These are phyloP conservation scores for Parnassius mnemosyne DNA, from an alignment of 2,888 invertebrate species.

Conservation along the genomic window DNA sequence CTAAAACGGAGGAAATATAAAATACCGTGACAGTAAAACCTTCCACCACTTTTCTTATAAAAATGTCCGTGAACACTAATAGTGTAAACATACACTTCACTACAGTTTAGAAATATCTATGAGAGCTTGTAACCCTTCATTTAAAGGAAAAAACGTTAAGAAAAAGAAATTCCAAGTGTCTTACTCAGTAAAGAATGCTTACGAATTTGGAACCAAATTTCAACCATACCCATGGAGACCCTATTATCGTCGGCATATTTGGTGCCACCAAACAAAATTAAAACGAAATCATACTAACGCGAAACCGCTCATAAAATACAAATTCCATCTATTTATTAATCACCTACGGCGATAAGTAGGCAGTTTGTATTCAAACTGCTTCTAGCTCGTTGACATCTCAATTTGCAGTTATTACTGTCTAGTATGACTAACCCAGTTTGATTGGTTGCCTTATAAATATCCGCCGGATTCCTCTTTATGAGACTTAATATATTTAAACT, in stretches of 20 bases:
- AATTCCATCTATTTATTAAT: slow-evolving; percentile 53
- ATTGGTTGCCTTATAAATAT: slow-evolving; percentile 31
- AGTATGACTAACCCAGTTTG: slow-evolving; percentile 33
- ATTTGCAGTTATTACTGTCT: slow-evolving; percentile 52
- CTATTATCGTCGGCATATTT: slow-evolving; percentile 15
- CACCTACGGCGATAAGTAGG: slow-evolving; percentile 58
- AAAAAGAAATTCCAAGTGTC: neutral
- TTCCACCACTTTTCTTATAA: too few relatives aligned
- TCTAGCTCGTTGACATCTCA: slow-evolving; percentile 64
- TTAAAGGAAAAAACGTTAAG: neutral
- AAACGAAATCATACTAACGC: slow-evolving; percentile 27
- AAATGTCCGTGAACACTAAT: too few relatives aligned
- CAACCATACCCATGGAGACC: neutral
- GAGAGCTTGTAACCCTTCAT: too few relatives aligned
- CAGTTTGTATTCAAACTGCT: slow-evolving; percentile 66
- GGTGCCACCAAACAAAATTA: slow-evolving; percentile 9
- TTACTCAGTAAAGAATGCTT: neutral
- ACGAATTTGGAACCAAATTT: neutral
- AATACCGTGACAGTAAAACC: too few relatives aligned
- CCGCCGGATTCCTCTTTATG: slow-evolving; percentile 22
- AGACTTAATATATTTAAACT: slow-evolving; percentile 19
- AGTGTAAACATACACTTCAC: too few relatives aligned
- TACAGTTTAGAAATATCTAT: too few relatives aligned
- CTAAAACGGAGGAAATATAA: too few relatives aligned
- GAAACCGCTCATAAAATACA: slow-evolving; percentile 60